Evolutionary conservation across 2,113 vertebrate species (phyloP), one percentile per base, ranked within the genome.

Genomic region (Daboia siamensis): DNA sequence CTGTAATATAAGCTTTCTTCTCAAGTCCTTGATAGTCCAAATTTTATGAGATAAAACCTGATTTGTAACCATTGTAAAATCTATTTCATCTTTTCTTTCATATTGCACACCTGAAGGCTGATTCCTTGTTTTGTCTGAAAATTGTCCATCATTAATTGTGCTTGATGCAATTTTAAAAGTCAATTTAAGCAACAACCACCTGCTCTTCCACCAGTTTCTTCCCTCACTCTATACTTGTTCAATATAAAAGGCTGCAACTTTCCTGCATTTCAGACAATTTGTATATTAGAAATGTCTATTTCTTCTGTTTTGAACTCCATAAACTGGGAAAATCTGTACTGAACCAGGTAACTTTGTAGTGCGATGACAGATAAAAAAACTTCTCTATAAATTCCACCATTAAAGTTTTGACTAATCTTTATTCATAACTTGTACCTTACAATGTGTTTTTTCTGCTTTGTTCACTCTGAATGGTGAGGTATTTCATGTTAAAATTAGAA

Each of bases 321-420:
- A 96, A 97, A 94, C 95, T 92, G 86, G 54, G 94, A 96, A 97
- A 95, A 26, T 51, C 2, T 95, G 95, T 97, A 96, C 94, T 96
- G 96, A 95, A 94, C 94, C 95, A 94, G 94, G 94, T 97, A 97
- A 97, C 95, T 97, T 96, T 96, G 96, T 96, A 97, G 97, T 97
- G 98, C 98, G 98, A 90, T 95, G 96, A 96, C 95, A 96, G 98
- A 96, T 93, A 96, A 95, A 85, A 44, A 80, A n/a, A 20, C 74
- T 93, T 96, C 96, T 96, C 92, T 97, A 97, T 95, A 84, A 92
- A 89, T 92, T 95, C 93, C 93, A 93, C 96, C 95, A 95, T 91
- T 94, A 94, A 92, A 94, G 92, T 95, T 89, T 96, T 94, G 94
- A 93, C 95, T 93, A 94, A 94, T 95, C 93, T 96, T 97, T 93